Conservation (phyloP, 1,140 invertebrate species). For the Dolichoris vasculosae region DNA sequence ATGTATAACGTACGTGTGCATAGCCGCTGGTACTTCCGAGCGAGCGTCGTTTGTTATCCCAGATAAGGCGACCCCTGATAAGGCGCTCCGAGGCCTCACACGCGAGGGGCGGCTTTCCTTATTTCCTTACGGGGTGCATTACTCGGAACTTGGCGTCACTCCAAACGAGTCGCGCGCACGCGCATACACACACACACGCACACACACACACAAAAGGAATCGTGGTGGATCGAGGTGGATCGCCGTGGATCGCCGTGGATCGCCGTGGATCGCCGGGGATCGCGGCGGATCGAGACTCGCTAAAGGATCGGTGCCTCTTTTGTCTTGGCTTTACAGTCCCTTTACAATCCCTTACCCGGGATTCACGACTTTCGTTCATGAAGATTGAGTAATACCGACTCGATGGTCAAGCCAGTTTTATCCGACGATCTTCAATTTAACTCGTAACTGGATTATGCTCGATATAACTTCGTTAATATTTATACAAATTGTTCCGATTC, state of each 20-base stretch:
- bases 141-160: neutral
- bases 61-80: neutral
- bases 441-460: neutral
- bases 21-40: neutral
- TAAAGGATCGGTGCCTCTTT: neutral
- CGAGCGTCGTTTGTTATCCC: slow-evolving; percentile 15
- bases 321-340: neutral
- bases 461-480: neutral
- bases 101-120: slow-evolving; percentile 17
- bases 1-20: neutral
- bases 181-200: no score
- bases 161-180: neutral
- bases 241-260: no score
- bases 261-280: no score
- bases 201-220: no score
- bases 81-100: neutral
- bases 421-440: neutral
- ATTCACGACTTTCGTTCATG: neutral
- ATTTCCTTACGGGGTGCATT: slow-evolving; percentile 28
- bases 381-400: neutral
- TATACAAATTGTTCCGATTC: neutral
- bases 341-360: neutral
- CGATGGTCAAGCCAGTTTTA: neutral
- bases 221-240: no score
- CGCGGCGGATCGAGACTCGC: neutral